Evolutionary conservation across 2,113 vertebrate species (phyloP), one percentile per base, ranked within the genome.

Genomic region (Osmerus mordax): DNA sequence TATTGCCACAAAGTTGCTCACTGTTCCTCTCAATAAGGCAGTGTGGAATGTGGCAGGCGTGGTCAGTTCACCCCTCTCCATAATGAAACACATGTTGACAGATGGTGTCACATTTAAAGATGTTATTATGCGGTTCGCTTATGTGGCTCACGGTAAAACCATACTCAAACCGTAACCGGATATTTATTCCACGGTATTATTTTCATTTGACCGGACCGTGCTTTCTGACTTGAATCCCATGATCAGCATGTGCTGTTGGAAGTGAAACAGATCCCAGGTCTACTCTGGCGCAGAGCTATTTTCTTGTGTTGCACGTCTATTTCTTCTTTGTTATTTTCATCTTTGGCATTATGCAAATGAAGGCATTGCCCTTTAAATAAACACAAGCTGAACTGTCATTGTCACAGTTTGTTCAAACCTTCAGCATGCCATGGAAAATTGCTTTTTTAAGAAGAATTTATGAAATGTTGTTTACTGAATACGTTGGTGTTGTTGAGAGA

Each of bases 41-140:
- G 36, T 71, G 67, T 78, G 76, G 74, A 84, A 81, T 81, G 79
- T 60, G 64, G 53, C 59, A 71, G 29, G 53, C 52, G 51, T n/a
- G 73, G 70, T 55, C 69, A 65, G 12, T 58, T 36, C 23, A 54
- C 65, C 61, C 63, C 63, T 58, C 28, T 66, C 67, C 65, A 71
- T 36, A 76, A 29, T 59, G 55, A 29, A 32, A 53, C 21, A 54
- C 14, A 72, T 23, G 52, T 21, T 79, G 63, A 71, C 64, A 65
- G 71, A 74, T 69, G 72, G 68, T 72, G 75, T 76, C 73, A 41
- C 60, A 23, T 69, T 75, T 73, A 62, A 70, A 75, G 69, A 78
- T 65, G 60, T 65, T 74, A 59, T 77, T 64, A 63, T 74, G 25
- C 18, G 18, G 32, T 53, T 36, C 66, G 15, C 52, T 71, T 68